A percentile compares a stretch with the other conserved stretches of the same genome.
Conservation (phyloP, 2,113 vertebrate species). For the Tetraodon nigroviridis region DNA sequence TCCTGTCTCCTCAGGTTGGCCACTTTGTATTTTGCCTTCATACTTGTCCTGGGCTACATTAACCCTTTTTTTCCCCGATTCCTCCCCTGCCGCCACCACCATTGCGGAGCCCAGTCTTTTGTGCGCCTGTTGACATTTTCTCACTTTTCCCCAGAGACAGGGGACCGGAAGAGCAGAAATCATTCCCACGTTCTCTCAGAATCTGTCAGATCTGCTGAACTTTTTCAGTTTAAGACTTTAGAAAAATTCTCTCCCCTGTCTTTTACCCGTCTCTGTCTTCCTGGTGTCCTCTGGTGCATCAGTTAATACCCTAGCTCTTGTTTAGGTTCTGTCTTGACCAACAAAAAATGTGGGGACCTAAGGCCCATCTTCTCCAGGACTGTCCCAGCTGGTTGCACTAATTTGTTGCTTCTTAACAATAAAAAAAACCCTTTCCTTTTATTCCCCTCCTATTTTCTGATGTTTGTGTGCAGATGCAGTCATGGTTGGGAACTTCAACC, state of each 20-base stretch:
- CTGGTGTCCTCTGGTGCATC: conserved; percentile 38
- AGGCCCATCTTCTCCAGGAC: conserved; percentile 6
- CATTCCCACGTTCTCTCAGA: conserved; percentile 61
- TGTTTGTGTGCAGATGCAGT: conserved; percentile 67
- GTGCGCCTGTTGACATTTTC: conserved; percentile 62
- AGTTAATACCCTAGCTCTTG: conserved; percentile 25
- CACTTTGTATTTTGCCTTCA: conserved; percentile 23
- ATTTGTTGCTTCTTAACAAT: not conserved
- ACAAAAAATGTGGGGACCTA: conserved; percentile 1
- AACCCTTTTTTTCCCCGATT: conserved; percentile 41
- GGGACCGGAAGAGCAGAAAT: conserved; percentile 50
- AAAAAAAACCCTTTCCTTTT: conserved; percentile 15
- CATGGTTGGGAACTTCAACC: conserved; percentile 77
- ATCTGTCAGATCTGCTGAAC: conserved; percentile 49
- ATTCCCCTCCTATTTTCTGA: not conserved
- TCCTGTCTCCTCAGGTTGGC: conserved; percentile 27
- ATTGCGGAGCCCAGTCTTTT: conserved; percentile 33
- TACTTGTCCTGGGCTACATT: conserved; percentile 50
- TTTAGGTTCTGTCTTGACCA: conserved; percentile 23
- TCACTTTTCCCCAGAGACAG: conserved; percentile 42
- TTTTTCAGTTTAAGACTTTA: conserved; percentile 34
- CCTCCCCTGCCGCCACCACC: conserved; percentile 19
- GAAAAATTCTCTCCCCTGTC: conserved; percentile 13
- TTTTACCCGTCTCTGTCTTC: conserved; percentile 10
- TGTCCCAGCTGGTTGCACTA: conserved; percentile 11